Evolutionary conservation across 1,140 invertebrate genomes (phyloP).

Genomic region (Plutomurus gul): DNA sequence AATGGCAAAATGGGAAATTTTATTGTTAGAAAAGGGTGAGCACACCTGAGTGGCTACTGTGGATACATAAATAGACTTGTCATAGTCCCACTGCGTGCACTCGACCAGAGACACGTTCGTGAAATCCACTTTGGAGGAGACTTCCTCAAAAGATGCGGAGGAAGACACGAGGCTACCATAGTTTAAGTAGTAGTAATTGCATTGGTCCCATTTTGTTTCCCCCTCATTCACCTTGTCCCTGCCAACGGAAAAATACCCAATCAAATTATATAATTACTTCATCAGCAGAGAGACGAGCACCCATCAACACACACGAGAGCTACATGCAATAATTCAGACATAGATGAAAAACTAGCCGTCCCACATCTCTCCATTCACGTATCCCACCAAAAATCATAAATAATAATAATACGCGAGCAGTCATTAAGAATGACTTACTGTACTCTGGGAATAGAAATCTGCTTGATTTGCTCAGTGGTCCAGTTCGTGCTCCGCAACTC

Average conservation of each 20-base stretch:
- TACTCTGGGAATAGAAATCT: conserved; percentile 47
- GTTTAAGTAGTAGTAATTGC: conserved; percentile 44
- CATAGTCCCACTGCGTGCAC: conserved; percentile 46
- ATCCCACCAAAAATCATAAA: no score
- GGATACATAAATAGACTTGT: conserved; percentile 39
- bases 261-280: neutral
- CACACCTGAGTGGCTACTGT: conserved; percentile 42
- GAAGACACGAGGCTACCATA: conserved; percentile 19
- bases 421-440: neutral
- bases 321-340: no score
- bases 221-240: neutral
- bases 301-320: neutral
- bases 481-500: conserved; percentile 49
- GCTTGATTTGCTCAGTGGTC: conserved; percentile 46
- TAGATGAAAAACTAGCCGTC: no score
- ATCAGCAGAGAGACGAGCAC: neutral
- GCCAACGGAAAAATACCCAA: no score
- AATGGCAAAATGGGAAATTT: no score
- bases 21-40: no score
- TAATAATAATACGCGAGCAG: no score
- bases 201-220: neutral
- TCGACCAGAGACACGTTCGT: neutral
- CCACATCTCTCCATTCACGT: no score
- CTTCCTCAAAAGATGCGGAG: conserved; percentile 33
- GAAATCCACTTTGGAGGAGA: conserved; percentile 9